phyloP scores from a whole-genome alignment of 1,140 invertebrate species.

The Philotrypesis tridentata region DNA sequence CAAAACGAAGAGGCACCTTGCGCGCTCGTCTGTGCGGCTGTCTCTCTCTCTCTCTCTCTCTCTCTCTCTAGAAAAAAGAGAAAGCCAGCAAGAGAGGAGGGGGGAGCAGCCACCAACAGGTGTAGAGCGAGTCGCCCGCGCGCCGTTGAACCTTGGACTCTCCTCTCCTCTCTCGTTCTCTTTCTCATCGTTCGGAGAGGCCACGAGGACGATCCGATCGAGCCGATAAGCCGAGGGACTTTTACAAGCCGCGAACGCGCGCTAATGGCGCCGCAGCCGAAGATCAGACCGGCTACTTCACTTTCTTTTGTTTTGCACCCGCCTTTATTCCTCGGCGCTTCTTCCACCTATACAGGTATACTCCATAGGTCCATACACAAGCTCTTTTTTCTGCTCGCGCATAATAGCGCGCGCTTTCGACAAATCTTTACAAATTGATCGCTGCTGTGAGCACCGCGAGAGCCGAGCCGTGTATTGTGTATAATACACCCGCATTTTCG shows the following conservation, averaged over 20 bases:
- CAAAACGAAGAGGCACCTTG: conserved; percentile 39
- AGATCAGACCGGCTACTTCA: background rate
- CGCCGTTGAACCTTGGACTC: conserved; percentile 33
- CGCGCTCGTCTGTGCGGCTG: background rate
- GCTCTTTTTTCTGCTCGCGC: background rate
- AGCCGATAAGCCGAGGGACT: conserved; percentile 37
- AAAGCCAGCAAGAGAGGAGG: conserved; percentile 20
- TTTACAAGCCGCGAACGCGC: conserved; percentile 46
- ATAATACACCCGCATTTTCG: too few relatives aligned
- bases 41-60: too few relatives aligned
- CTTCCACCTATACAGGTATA: background rate
- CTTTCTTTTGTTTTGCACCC: background rate
- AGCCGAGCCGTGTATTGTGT: too few relatives aligned
- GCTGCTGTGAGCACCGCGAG: background rate
- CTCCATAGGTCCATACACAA: too few relatives aligned
- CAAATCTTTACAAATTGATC: conserved; percentile 38
- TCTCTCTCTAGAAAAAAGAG: background rate
- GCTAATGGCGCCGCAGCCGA: conserved; percentile 43
- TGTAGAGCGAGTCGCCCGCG: conserved; percentile 14
- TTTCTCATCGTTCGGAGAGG: conserved; percentile 6
- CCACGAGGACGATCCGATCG: conserved; percentile 33
- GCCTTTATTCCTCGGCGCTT: background rate
- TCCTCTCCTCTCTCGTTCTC: background rate
- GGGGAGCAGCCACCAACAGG: conserved; percentile 35
- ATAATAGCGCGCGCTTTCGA: conserved; percentile 25